These are phyloP conservation scores for Ammodytes marinus DNA, from an alignment of 2,113 vertebrate genomes.

Conservation along the genomic window DNA sequence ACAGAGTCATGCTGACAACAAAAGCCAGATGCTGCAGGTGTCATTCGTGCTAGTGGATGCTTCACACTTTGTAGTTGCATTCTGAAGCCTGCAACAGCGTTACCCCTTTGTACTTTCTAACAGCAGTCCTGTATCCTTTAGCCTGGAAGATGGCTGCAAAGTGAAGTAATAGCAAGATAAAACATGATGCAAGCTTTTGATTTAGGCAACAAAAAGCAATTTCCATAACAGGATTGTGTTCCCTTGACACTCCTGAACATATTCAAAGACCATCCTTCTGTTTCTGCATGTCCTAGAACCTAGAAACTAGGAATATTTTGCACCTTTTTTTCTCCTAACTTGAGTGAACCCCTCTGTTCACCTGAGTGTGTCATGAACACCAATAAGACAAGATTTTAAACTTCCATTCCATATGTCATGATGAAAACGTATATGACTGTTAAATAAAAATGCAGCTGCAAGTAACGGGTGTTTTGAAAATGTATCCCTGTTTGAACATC, in stretches of 20 bases:
- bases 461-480: neutral
- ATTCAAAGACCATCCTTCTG: neutral
- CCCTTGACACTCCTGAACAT: neutral
- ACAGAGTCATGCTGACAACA: constrained; percentile 50
- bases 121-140: neutral
- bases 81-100: neutral
- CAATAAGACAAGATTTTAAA: neutral
- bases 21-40: constrained; percentile 42
- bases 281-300: neutral
- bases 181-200: neutral
- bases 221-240: neutral
- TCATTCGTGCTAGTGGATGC: neutral
- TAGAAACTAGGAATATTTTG: neutral
- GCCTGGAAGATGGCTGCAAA: neutral
- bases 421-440: neutral
- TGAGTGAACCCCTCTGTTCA: neutral
- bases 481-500: neutral
- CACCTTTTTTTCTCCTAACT: neutral
- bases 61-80: constrained; percentile 20
- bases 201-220: neutral
- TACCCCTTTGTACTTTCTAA: neutral
- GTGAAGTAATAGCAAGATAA: neutral
- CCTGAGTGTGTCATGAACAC: neutral
- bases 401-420: neutral
- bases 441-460: neutral